Percentiles rank a stretch among this genome's conserved stretches.
These are phyloP conservation scores for Dolomedes plantarius DNA, from an alignment of 2,888 invertebrate genomes.

Conservation along the genomic window DNA sequence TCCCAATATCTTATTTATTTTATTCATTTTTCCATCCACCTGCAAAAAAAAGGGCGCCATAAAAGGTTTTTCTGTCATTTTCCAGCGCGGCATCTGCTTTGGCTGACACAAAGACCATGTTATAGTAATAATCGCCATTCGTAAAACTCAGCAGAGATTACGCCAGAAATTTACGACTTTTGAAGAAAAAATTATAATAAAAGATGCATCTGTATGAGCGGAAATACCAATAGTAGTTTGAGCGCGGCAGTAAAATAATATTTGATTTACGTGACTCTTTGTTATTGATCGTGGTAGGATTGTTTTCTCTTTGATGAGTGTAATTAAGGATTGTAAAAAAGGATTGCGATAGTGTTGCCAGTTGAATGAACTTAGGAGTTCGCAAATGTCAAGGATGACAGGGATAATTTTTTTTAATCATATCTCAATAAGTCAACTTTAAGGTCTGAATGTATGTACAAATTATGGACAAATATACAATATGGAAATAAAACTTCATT, in stretches of 20 bases:
- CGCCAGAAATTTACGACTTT: slow-evolving; percentile 35
- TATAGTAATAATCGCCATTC: slow-evolving; percentile 31
- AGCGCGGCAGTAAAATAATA: slow-evolving; percentile 47
- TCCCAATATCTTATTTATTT: no score
- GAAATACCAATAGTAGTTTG: slow-evolving; percentile 14
- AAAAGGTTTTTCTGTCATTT: not conserved
- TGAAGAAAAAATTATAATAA: not conserved
- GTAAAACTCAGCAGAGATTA: slow-evolving; percentile 48
- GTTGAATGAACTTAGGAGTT: not conserved
- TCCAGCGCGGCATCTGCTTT: slow-evolving; percentile 4
- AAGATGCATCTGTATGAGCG: not conserved
- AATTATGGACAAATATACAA: no score
- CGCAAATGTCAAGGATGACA: not conserved
- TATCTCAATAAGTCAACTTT: no score
- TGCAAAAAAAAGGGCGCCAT: not conserved
- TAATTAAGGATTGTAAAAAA: slow-evolving; percentile 13
- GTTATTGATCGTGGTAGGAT: slow-evolving; percentile 20
- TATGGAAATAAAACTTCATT: no score
- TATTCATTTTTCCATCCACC: no score
- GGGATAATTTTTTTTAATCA: no score
- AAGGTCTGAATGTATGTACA: no score
- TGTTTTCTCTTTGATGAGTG: not conserved
- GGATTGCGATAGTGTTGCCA: not conserved
- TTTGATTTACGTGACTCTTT: slow-evolving; percentile 42
- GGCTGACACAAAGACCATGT: not conserved